Conservation (phyloP, 2,113 vertebrate genomes). For the Eclectus roratus region DNA sequence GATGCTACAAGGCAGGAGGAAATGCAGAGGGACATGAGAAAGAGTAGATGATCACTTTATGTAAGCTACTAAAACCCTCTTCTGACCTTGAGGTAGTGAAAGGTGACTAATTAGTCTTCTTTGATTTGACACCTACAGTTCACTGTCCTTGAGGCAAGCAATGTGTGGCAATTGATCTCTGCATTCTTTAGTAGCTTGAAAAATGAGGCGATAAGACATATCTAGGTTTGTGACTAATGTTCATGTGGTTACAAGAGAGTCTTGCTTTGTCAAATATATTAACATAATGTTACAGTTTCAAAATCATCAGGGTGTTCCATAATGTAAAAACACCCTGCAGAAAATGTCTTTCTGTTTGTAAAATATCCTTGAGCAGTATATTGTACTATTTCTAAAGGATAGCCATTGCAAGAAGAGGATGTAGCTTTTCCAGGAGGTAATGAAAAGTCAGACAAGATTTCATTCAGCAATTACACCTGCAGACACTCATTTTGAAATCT, state of each 20-base stretch:
- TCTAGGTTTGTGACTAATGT: neutral
- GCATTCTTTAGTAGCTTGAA: neutral
- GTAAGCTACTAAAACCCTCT: neutral
- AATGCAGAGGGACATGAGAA: neutral
- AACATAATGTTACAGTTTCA: neutral
- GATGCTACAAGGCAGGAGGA: rapidly evolving
- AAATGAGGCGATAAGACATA: neutral
- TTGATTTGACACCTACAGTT: neutral
- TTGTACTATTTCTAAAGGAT: neutral
- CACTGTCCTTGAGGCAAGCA: neutral
- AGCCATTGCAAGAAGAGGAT: neutral
- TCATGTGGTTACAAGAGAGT: neutral
- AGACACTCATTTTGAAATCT: neutral
- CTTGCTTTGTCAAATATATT: neutral
- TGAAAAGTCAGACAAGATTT: constrained; percentile 10
- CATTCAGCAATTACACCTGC: neutral
- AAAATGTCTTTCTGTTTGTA: neutral
- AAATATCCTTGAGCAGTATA: neutral
- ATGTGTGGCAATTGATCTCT: neutral
- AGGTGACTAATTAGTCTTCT: constrained; percentile 13
- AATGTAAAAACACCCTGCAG: neutral
- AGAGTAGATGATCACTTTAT: neutral
- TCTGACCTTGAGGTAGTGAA: neutral
- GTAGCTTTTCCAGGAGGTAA: neutral
- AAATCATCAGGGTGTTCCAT: constrained; percentile 4